Evolutionary conservation across 2,888 invertebrate genomes (phyloP).

Genomic region (Folsomia candida): DNA sequence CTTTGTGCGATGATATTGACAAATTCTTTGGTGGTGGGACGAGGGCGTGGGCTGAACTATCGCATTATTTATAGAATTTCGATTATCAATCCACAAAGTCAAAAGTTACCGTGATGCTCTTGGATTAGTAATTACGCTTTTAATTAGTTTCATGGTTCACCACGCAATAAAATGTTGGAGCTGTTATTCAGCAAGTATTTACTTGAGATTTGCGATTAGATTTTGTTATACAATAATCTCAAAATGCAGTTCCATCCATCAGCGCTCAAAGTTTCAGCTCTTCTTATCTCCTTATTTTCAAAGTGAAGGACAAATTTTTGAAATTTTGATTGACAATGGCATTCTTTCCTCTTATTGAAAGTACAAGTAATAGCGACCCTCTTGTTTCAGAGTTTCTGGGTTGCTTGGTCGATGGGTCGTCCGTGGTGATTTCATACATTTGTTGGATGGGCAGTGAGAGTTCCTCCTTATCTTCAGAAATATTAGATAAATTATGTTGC

Average conservation of each 20-base stretch:
- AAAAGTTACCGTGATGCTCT: background rate
- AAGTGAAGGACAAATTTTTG: conserved; percentile 4
- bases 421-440: too few species aligned
- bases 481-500: too few species aligned
- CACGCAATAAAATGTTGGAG: background rate
- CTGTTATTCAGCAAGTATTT: background rate
- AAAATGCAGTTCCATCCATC: background rate
- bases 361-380: too few species aligned
- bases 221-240: background rate
- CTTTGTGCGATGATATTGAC: background rate
- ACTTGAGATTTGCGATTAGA: background rate
- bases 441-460: too few species aligned
- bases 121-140: background rate
- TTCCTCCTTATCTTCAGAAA: conserved; percentile 5
- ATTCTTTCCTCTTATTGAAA: background rate
- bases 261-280: background rate
- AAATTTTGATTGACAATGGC: background rate
- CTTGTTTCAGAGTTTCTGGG: too few species aligned
- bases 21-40: background rate
- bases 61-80: background rate
- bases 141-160: background rate
- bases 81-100: background rate
- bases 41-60: background rate
- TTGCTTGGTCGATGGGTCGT: too few species aligned
- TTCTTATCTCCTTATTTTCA: background rate